Base-by-base conservation (phyloP, 2,888 invertebrate genomes). In the Pollenia griseotomentosa region DNA sequence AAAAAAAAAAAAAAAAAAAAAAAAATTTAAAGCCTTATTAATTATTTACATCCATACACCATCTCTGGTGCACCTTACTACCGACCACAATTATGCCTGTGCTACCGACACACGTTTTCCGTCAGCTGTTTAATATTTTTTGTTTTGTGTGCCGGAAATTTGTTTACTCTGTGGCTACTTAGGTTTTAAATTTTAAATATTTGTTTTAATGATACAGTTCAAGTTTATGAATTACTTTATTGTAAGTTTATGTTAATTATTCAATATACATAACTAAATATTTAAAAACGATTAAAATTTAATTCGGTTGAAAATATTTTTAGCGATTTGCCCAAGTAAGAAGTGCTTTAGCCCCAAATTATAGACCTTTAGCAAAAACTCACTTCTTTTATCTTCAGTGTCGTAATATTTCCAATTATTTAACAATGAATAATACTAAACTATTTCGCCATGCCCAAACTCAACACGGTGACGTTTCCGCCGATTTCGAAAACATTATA, bases 401-500 rank as follows among this genome's bases (percentile, higher is more conserved):
- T 57, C 48, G 48, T 2, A 78, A 48, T n/a, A 4, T 65, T n/a
- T 4, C 48, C 7, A 57, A 19, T 40, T 57, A 59, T 59, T 42
- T 78, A 33, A 51, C 48, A 1, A 83, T 78, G 83, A 16, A 65
- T 1, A 55, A 55, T 57, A 10, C 53, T 0, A 88, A 83, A 68
- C 78, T 87, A 42, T 85, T 88, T 40, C 89, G 90, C 33, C 90
- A 90, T 88, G 91, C 89, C 53, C 90, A 91, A 88, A 92, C 91
- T 0, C 92, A 92, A 85, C 92, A 92, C 55, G 91, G 92, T 14
- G 89, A 91, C 82, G 88, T 85, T 55, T 88, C 89, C 6, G 90
- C 90, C 12, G 91, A 91, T 81, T 89, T 90, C 74, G 92, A 91
- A 84, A 92, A 92, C 79, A 92, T 92, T 73, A 89, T 93, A n/a